phyloP scores from a whole-genome alignment of 2,888 invertebrate species.

The Plagiodera versicolora region DNA sequence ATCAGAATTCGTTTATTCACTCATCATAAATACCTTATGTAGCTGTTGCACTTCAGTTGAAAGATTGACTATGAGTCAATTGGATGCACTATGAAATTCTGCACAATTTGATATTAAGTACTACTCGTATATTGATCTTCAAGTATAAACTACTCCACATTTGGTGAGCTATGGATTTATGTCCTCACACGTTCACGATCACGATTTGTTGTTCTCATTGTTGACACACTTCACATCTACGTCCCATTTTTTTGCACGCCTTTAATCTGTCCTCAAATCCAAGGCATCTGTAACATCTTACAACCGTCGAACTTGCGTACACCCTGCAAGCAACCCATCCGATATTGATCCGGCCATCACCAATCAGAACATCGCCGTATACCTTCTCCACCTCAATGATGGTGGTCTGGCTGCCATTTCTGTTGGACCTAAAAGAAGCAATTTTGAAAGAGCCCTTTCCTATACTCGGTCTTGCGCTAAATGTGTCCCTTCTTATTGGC shows the following conservation, averaged over 20 bases:
- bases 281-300: conserved; percentile 13
- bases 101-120: too few species aligned
- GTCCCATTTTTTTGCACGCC: conserved; percentile 12
- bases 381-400: background rate
- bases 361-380: background rate
- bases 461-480: background rate
- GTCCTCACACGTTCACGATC: too few species aligned
- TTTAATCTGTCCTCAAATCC: conserved; percentile 8
- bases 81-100: too few species aligned
- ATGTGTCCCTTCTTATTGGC: background rate
- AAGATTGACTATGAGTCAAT: too few species aligned
- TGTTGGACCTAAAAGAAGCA: background rate
- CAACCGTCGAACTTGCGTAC: background rate
- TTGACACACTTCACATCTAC: too few species aligned
- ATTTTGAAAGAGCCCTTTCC: background rate
- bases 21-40: too few species aligned
- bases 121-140: too few species aligned
- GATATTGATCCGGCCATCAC: background rate
- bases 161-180: too few species aligned
- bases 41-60: too few species aligned
- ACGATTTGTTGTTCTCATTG: too few species aligned
- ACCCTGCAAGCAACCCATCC: background rate
- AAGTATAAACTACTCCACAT: too few species aligned
- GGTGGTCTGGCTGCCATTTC: background rate
- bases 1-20: too few species aligned